Percentiles rank a stretch among this genome's conserved stretches.
phyloP scores from a whole-genome alignment of 2,888 invertebrate species.

The Rutpela maculata region DNA sequence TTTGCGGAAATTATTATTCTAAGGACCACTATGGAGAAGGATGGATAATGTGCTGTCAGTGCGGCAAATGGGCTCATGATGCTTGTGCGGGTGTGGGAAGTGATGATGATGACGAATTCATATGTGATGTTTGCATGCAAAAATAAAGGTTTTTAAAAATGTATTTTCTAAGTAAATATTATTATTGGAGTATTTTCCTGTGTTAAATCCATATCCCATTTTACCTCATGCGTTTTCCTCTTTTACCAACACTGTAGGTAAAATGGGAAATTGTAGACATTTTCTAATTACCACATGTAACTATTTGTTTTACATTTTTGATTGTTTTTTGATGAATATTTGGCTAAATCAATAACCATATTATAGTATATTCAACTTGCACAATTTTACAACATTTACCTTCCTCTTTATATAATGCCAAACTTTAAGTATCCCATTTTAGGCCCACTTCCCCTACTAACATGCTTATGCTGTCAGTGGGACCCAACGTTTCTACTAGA shows the following conservation, averaged over 20 bases:
- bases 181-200: slow-evolving; percentile 26
- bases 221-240: slow-evolving; percentile 24
- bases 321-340: not conserved
- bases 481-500: no score
- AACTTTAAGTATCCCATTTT: no score
- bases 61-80: slow-evolving; percentile 38
- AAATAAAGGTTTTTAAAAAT: no score
- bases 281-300: slow-evolving; percentile 25
- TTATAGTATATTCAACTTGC: no score
- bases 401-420: no score
- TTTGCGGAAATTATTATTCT: slow-evolving; percentile 35
- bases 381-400: no score
- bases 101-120: no score
- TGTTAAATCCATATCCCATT: slow-evolving; percentile 38
- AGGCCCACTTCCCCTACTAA: no score
- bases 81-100: slow-evolving; percentile 31
- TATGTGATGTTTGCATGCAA: no score
- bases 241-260: slow-evolving; percentile 36
- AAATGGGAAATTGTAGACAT: slow-evolving; percentile 16
- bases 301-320: slow-evolving; percentile 1
- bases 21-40: slow-evolving; percentile 15
- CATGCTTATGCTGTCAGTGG: no score
- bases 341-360: no score
- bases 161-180: not conserved
- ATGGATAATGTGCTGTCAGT: slow-evolving; percentile 25